phyloP scores from a whole-genome alignment of 1,140 invertebrate genomes.

The Formica exsecta region DNA sequence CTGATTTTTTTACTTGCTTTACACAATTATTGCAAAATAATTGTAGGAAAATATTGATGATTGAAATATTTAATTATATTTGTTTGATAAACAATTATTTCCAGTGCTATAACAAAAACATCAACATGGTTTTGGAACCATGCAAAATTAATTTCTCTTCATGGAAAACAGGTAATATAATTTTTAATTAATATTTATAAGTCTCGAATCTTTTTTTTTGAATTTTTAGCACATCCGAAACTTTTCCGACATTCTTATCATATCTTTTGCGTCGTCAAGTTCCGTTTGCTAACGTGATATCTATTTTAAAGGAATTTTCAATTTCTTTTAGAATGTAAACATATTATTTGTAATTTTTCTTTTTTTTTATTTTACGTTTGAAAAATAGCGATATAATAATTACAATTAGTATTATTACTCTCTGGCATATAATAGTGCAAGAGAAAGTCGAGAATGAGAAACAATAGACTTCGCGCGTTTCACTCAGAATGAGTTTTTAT shows the following conservation, averaged over 20 bases:
- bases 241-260: conserved; percentile 15
- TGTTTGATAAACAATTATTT: background rate
- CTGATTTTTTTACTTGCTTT: background rate
- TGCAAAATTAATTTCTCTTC: background rate
- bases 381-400: background rate
- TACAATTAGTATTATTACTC: conserved; percentile 36
- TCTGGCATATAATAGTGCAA: background rate
- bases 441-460: conserved; percentile 7
- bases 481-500: conserved; percentile 11
- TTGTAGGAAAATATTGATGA: background rate
- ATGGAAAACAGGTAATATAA: background rate
- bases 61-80: background rate
- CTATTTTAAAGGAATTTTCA: background rate
- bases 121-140: background rate
- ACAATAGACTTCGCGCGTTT: conserved; percentile 14
- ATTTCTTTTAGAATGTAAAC: conserved; percentile 18
- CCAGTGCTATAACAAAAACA: background rate
- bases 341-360: conserved; percentile 6
- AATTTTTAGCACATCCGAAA: conserved; percentile 18
- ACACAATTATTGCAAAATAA: background rate
- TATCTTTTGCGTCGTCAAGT: background rate
- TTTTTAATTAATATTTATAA: conserved; percentile 15
- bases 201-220: background rate
- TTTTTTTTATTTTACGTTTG: background rate
- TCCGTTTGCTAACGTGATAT: background rate